Percentiles rank a stretch among this genome's conserved stretches.
These are phyloP conservation scores for Halcyon senegalensis DNA, from an alignment of 2,113 vertebrate species.

Conservation along the genomic window DNA sequence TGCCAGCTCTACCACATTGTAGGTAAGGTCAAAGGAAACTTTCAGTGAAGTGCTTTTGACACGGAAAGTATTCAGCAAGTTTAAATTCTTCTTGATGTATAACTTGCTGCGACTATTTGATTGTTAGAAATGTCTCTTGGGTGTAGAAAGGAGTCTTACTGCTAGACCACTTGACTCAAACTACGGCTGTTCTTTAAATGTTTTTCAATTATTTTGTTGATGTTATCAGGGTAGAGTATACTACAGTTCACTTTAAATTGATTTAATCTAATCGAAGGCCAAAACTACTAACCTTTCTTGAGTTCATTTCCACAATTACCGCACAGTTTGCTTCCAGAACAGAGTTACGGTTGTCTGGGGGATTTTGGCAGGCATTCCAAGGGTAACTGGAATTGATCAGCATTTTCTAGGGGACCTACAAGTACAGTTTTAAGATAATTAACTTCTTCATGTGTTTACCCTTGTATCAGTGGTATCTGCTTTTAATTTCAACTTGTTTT, in stretches of 20 bases:
- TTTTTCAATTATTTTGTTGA: not conserved
- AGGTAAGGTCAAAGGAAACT: not conserved
- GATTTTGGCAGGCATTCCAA: not conserved
- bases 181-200: not conserved
- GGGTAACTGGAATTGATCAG: not conserved
- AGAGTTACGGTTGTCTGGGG: not conserved
- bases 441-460: not conserved
- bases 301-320: not conserved
- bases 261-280: not conserved
- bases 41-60: not conserved
- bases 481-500: not conserved
- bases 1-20: not conserved
- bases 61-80: not conserved
- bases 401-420: not conserved
- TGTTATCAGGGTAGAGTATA: not conserved
- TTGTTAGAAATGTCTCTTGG: not conserved
- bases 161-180: not conserved
- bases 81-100: not conserved
- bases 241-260: not conserved
- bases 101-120: not conserved
- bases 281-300: not conserved
- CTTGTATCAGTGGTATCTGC: not conserved
- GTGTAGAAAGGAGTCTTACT: not conserved
- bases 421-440: not conserved
- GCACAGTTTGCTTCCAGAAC: not conserved